phyloP scores from a whole-genome alignment of 92 coral and sea anemone species.

The Paramuricea clavata region DNA sequence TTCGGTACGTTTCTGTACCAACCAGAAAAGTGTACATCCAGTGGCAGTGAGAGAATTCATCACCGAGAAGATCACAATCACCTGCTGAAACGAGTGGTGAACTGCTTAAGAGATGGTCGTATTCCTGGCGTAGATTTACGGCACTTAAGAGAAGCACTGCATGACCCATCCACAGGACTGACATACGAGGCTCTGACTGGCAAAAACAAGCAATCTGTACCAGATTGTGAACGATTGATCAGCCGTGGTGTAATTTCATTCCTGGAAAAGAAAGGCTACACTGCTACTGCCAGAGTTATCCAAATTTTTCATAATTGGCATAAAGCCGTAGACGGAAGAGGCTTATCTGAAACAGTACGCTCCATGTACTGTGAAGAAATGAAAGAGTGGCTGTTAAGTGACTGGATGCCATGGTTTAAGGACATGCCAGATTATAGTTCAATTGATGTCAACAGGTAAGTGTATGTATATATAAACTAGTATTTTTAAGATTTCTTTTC shows the following conservation, averaged over 20 bases:
- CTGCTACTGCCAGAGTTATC: background rate
- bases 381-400: background rate
- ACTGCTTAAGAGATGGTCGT: constrained; percentile 62
- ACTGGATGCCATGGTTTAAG: background rate
- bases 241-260: background rate
- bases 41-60: constrained; percentile 56
- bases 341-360: background rate
- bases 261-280: background rate
- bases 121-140: constrained; percentile 65
- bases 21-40: constrained; percentile 72
- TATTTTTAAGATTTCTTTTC: no score
- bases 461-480: no score
- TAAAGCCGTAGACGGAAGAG: background rate
- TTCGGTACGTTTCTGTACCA: constrained; percentile 62
- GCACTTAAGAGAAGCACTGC: constrained; percentile 60
- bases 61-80: constrained; percentile 78
- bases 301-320: background rate
- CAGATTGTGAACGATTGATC: background rate
- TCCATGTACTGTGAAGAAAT: background rate
- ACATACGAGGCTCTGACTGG: constrained; percentile 79
- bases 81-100: constrained; percentile 58
- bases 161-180: constrained; percentile 70
- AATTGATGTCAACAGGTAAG: no score
- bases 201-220: no score
- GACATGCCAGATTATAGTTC: no score